Evolutionary conservation across 2,113 vertebrate species (phyloP).

Genomic region (Leucopsar rothschildi): DNA sequence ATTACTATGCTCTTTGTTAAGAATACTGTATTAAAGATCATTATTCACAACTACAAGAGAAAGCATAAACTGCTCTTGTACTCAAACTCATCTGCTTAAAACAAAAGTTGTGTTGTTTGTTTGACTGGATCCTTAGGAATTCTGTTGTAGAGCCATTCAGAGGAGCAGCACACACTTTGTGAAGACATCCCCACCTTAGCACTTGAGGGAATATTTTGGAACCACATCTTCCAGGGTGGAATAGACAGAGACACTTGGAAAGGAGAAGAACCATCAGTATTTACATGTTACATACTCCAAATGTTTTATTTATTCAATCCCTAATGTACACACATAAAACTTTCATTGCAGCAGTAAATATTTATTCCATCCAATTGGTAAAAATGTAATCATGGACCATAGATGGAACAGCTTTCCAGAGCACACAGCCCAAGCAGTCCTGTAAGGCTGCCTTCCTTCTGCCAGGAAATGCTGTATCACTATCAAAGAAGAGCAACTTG

Average conservation of each 20-base stretch:
- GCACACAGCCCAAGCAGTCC: not conserved
- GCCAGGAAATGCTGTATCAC: not conserved
- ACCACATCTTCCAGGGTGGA: not conserved
- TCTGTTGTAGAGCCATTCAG: not conserved
- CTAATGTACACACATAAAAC: not conserved
- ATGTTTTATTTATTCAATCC: not conserved
- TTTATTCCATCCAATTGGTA: constrained; percentile 23
- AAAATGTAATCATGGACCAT: not conserved
- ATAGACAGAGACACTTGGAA: not conserved
- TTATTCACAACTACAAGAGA: not conserved
- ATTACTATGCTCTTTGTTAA: not conserved
- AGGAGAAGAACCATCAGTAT: not conserved
- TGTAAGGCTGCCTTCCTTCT: not conserved
- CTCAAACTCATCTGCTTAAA: not conserved
- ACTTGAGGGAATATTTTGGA: not conserved
- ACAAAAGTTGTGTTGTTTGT: not conserved
- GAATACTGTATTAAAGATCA: not conserved
- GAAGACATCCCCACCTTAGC: not conserved
- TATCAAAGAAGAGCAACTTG: not conserved
- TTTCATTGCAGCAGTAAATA: constrained; percentile 10
- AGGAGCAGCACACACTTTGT: not conserved
- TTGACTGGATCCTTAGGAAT: not conserved
- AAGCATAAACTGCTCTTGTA: not conserved
- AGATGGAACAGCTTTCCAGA: not conserved
- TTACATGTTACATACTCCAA: not conserved